phyloP scores from a whole-genome alignment of 2,113 vertebrate species.

The Microcebus ravelobensis region DNA sequence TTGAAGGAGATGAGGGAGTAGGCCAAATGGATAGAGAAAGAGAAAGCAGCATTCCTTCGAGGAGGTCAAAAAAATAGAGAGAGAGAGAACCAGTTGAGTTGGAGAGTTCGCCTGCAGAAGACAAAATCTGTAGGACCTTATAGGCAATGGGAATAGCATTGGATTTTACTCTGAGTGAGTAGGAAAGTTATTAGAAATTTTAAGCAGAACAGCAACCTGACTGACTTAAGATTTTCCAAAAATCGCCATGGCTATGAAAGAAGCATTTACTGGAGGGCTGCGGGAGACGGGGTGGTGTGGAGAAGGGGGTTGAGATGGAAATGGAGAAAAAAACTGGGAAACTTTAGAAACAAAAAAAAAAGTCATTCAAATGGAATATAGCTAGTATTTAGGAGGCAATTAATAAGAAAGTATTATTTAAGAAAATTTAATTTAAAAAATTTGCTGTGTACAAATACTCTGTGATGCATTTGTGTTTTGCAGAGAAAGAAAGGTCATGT shows the following conservation, averaged over 20 bases:
- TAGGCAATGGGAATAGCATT: background rate
- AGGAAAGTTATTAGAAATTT: slow-evolving; percentile 9
- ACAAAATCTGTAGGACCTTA: background rate
- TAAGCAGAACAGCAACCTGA: background rate
- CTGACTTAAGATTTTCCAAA: background rate
- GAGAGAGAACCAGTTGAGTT: background rate
- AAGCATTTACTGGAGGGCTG: background rate
- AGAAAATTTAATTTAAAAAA: background rate
- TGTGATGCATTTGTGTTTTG: background rate
- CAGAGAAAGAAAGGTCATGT: background rate
- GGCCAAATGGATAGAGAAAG: background rate
- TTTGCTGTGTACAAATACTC: background rate
- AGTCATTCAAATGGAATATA: background rate
- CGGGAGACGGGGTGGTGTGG: too few relatives aligned
- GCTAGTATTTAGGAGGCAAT: background rate
- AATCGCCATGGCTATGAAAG: background rate
- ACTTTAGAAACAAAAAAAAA: background rate
- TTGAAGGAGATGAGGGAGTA: background rate
- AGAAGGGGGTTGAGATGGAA: background rate
- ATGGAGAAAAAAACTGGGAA: slow-evolving; percentile 8
- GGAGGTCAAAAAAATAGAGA: background rate
- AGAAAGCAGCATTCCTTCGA: background rate
- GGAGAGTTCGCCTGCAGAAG: background rate
- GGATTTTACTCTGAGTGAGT: background rate
- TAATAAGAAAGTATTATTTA: background rate